Conservation (phyloP, 2,888 invertebrate species). For the Cerastis leucographa region DNA sequence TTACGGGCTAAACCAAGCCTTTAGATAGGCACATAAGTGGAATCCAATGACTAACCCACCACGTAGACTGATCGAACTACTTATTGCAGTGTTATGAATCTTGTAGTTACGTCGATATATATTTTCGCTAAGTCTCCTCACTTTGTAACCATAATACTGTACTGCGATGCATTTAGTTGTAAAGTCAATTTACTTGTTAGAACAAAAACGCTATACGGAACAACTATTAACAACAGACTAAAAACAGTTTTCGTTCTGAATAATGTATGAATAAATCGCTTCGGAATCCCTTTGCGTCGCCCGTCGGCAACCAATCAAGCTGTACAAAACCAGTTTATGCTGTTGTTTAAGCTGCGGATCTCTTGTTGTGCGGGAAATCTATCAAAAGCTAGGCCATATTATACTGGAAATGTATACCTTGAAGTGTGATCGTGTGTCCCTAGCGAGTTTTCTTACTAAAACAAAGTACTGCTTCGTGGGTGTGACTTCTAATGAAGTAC, state of each 20-base stretch:
- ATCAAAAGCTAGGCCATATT: too few species aligned
- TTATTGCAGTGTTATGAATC: background rate
- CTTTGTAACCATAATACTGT: background rate
- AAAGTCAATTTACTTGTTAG: background rate
- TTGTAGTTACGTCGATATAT: background rate
- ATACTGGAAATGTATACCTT: too few species aligned
- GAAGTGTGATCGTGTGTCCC: too few species aligned
- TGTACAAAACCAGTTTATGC: too few species aligned
- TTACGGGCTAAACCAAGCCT: background rate
- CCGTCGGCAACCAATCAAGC: background rate
- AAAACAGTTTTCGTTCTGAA: slow-evolving; percentile 35
- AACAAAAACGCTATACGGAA: background rate
- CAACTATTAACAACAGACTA: background rate
- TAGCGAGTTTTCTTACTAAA: slow-evolving; percentile 19
- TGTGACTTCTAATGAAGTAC: slow-evolving; percentile 28
- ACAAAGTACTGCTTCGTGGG: slow-evolving; percentile 7
- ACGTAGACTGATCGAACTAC: background rate
- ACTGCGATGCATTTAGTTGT: background rate
- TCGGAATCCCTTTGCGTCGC: background rate
- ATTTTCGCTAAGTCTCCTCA: background rate
- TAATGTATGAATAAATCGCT: slow-evolving; percentile 35
- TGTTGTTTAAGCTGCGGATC: too few species aligned
- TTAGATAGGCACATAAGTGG: background rate
- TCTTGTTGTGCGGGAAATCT: too few species aligned
- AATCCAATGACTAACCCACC: background rate